Evolutionary conservation across 2,113 vertebrate genomes (phyloP).

Genomic region (Poecile atricapillus): DNA sequence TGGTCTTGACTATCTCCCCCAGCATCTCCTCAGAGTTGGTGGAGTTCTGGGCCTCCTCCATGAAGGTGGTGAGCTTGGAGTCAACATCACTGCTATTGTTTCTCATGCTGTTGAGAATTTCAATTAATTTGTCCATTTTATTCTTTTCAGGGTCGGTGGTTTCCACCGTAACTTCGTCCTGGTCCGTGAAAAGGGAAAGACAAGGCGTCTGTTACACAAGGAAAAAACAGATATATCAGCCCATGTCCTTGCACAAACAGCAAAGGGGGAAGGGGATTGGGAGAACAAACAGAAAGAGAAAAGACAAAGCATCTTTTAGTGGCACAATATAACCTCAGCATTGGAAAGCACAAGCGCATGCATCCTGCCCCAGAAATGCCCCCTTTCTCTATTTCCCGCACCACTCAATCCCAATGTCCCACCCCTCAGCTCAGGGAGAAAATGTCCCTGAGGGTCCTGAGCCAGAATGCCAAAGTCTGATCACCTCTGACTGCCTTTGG

Average conservation of each 20-base stretch:
- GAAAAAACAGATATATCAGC: conserved; percentile 47
- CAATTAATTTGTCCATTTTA: conserved; percentile 92
- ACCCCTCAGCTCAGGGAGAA: not conserved
- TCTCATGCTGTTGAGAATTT: conserved; percentile 95
- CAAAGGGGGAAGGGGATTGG: not conserved
- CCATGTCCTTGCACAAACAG: conserved; percentile 40
- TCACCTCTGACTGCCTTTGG: not conserved
- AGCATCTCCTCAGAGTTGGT: conserved; percentile 91
- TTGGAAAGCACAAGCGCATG: not conserved
- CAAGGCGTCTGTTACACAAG: conserved; percentile 71
- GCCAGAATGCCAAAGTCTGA: not conserved
- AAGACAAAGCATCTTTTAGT: conserved; percentile 8
- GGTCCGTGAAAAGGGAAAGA: conserved; percentile 70
- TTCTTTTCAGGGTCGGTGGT: conserved; percentile 77
- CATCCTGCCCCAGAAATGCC: not conserved
- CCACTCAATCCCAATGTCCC: too few relatives aligned
- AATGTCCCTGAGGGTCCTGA: not conserved
- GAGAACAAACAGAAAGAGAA: not conserved
- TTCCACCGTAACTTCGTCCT: conserved; percentile 86
- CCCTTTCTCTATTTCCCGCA: not conserved
- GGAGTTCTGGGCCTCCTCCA: conserved; percentile 95
- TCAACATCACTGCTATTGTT: conserved; percentile 94
- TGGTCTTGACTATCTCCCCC: conserved; percentile 87
- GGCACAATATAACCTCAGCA: not conserved
- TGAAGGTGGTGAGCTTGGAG: conserved; percentile 89